Evolutionary conservation across 1,140 invertebrate species (phyloP).

Genomic region (Zaprionus camerounensis): DNA sequence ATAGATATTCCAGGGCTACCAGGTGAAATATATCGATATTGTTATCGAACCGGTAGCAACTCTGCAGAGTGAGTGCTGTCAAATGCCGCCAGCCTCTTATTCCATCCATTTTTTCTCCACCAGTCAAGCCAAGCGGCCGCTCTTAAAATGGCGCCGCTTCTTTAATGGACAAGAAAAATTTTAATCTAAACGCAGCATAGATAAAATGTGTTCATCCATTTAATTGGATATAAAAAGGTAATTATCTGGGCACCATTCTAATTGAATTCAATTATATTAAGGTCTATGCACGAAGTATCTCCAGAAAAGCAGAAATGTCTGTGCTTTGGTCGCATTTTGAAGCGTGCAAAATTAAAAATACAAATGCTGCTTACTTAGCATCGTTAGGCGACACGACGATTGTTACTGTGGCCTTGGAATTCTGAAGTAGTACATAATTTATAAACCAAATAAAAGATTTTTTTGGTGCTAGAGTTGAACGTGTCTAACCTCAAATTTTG

Average conservation of each 20-base stretch:
- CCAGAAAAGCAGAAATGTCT: conserved; percentile 83
- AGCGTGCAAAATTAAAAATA: conserved; percentile 76
- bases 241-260: conserved; percentile 6
- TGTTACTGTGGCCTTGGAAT: conserved; percentile 82
- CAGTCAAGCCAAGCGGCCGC: conserved; percentile 42
- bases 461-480: conserved; percentile 11
- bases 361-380: conserved; percentile 81
- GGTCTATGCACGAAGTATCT: conserved; percentile 80
- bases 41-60: conserved; percentile 27
- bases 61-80: conserved; percentile 15
- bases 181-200: conserved; percentile 57
- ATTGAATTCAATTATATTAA: conserved; percentile 24
- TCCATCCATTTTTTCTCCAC: conserved; percentile 56
- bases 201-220: conserved; percentile 55
- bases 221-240: conserved; percentile 60
- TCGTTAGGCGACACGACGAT: conserved; percentile 82
- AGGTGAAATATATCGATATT: conserved; percentile 10
- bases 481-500: conserved; percentile 59
- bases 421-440: conserved; percentile 70
- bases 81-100: conserved; percentile 3
- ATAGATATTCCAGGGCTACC: conserved; percentile 26
- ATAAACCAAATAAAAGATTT: not conserved
- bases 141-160: conserved; percentile 29
- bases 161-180: conserved; percentile 33
- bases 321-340: conserved; percentile 80